Base-by-base conservation (phyloP, 2,888 invertebrate species). In the Dichetophora obliterata region DNA sequence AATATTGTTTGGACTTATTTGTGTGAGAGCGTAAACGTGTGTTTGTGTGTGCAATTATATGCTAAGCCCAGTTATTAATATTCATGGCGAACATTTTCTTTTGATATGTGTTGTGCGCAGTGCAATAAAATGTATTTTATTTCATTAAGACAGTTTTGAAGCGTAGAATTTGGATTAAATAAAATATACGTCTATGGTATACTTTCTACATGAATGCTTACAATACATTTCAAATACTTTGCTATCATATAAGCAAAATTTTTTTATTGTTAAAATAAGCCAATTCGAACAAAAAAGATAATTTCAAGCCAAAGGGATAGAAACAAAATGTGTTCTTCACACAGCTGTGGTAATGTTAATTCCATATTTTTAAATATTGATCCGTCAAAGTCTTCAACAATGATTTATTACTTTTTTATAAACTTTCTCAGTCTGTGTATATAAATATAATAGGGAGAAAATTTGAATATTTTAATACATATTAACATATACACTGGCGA, bases 111-210 rank as follows among this genome's bases (percentile, higher is more conserved):
- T 75, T 68, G 61, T 68, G 75, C 75, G 75, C 75, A 75, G 69
- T 54, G 19, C n/a, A 59, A 22, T 57, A 71, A 69, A 57, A 68
- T 66, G 43, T 61, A 61, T 61, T 61, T 48, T 68, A 68, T 27
- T 68, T 50, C 24, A 14, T 50, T 43, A 37, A 43, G 24, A 66
- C 37, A 43, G n/a, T 34, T 52, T 71, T 43, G 59, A n/a, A n/a
- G 27, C 24, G n/a, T 65, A 3, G 24, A 59, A 57, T 54, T 74
- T 79, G 72, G 50, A 77, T 79, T 72, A 69, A 71, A 59, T 27
- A 52, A 50, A 70, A 66, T 43, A 73, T 75, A 76, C 66, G 27
- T n/a, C 65, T 37, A 11, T 48, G 66, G 34, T 61, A 43, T 43
- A 43, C 43, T 43, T 43, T 43, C 11, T 2, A 14, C 43, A 43